A percentile compares a stretch with the other conserved stretches of the same genome.
Evolutionary conservation across 2,797 vertebrate species (phyloP).

Genomic region (Helostoma temminkii): DNA sequence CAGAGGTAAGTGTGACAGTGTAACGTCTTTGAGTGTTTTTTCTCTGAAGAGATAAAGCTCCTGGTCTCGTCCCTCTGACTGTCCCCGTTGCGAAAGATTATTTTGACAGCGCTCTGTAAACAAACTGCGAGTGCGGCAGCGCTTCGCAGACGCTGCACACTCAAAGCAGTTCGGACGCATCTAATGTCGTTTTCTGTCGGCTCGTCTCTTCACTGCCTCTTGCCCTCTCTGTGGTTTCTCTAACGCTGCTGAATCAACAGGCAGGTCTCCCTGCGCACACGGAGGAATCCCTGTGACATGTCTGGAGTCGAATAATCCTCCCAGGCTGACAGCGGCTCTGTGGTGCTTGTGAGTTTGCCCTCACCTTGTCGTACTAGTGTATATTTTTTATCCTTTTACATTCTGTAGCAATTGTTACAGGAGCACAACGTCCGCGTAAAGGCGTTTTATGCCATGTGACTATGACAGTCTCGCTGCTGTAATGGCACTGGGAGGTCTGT

Average conservation of each 20-base stretch:
- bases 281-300: neutral
- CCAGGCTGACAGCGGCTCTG: slow-evolving; percentile 2
- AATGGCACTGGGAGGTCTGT: neutral
- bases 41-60: slow-evolving; percentile 23
- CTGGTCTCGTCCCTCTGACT: slow-evolving; percentile 20
- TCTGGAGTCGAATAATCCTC: neutral
- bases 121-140: slow-evolving; percentile 64
- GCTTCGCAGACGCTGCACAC: slow-evolving; percentile 4
- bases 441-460: neutral
- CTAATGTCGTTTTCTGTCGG: neutral
- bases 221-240: neutral
- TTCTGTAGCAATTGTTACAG: neutral
- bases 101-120: slow-evolving; percentile 77
- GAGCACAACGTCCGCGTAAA: neutral
- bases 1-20: slow-evolving; percentile 69
- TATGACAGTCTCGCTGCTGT: neutral
- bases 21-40: neutral
- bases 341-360: neutral
- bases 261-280: slow-evolving; percentile 23
- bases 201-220: no score
- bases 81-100: slow-evolving; percentile 61
- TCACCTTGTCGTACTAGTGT: slow-evolving; percentile 7
- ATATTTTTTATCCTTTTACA: neutral
- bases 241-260: slow-evolving; percentile 73
- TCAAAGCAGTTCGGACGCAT: neutral